Evolutionary conservation across 2,113 vertebrate species (phyloP), one percentile per base, ranked within the genome.

Genomic region (Xenus cinereus): DNA sequence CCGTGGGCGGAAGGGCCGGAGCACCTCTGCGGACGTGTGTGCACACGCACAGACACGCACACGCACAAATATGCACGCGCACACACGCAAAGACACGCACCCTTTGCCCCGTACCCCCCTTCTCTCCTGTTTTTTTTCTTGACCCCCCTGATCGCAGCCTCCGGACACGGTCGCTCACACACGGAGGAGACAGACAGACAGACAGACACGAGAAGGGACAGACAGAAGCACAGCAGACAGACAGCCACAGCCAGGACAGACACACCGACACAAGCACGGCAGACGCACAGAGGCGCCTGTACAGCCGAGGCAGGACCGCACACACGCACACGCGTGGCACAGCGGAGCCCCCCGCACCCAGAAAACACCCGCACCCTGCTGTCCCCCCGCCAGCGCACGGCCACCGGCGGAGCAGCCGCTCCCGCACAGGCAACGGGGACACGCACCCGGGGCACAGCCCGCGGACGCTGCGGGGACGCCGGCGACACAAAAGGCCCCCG

Each of bases 11-110:
- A 35, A 51, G 68, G 59, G 27, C 32, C 51, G 3, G 46, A 64
- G 76, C n/a, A 12, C 0, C 26, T 19, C 74, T 35, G 81, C 2
- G 3, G 48, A 1, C 2, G 22, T 10, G 51, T 13, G 5, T 5
- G 14, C n/a, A 6, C 37, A 8, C 26, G 4, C 37, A 30, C 27
- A 12, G 15, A 12, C 33, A 2, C n/a, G 7, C 18, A 4, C 28
- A 4, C 17, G 4, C 8, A 14, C 37, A 5, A 28, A 53, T 16
- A 53, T 24, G 14, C 35, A 14, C 33, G 2, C 26, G 1, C 0
- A 11, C 19, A 30, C 8, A 37, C 10, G 37, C 35, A 9, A 11
- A 37, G 21, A 48, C 46, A 27, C 46, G 2, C 16, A 15, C 3
- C 18, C 23, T 28, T 21, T 17, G 12, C 46, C 56, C 6, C 6